These are phyloP conservation scores for Anthopleura sola DNA, from an alignment of 64 coral and sea anemone genomes.

Conservation along the genomic window DNA sequence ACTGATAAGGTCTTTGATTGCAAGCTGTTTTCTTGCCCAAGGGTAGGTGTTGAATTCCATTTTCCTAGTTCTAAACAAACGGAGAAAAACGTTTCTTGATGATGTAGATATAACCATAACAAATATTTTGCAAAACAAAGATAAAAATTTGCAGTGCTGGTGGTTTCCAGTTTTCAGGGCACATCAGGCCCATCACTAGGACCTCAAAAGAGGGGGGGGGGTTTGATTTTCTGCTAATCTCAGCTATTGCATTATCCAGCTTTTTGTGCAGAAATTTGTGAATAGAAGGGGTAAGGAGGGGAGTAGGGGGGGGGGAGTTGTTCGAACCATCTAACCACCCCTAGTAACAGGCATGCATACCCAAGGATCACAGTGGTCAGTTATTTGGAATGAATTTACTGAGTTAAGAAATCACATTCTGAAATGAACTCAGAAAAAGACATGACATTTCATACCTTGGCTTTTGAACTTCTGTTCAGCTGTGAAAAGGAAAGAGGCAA, in stretches of 20 bases:
- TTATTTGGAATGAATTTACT: not conserved
- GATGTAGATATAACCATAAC: not conserved
- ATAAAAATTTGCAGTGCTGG: not conserved
- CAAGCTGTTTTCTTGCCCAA: not conserved
- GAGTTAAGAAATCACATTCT: not conserved
- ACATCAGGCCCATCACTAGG: no score
- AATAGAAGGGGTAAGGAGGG: no score
- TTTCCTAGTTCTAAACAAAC: constrained; percentile 12
- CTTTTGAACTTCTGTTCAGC: constrained; percentile 9
- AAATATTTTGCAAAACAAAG: not conserved
- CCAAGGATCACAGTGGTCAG: no score
- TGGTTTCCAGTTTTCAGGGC: no score
- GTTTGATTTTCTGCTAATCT: no score
- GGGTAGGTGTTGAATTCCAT: constrained; percentile 55
- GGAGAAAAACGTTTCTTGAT: not conserved
- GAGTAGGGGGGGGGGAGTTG: no score
- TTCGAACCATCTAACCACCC: no score
- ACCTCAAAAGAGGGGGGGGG: no score
- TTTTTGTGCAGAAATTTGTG: no score
- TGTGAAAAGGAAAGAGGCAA: not conserved
- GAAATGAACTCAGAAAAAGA: not conserved
- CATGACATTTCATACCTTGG: not conserved
- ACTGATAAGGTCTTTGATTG: not conserved
- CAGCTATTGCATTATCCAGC: no score
- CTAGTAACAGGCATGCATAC: no score